Base-by-base conservation (phyloP, 2,113 vertebrate species). In the Entelurus aequoreus region DNA sequence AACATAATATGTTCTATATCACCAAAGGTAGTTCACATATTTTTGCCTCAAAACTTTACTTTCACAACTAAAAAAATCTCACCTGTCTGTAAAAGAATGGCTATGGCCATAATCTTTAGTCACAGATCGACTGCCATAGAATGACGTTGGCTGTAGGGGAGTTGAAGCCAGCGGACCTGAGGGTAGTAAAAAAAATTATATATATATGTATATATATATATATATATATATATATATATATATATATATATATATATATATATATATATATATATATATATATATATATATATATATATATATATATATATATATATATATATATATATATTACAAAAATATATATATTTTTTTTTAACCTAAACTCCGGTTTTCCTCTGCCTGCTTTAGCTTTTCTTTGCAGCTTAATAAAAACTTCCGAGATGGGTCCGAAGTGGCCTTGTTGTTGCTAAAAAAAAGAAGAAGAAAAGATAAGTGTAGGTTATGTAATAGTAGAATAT, bases 341-440 rank as follows among this genome's bases (percentile, higher is more conserved):
- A 11, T 46, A 9, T 42, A 42, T 9, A 9, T 42, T 42, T 42
- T 42, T 42, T 42, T 4, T 64, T 71, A 70, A 99, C 97, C 95
- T 83, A 94, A 85, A 72, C 86, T 81, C 57, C 94, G 87, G 62
- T 91, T 95, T 78, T 98, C 96, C 65, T 99, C 97, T 3, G 88
- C 61, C 54, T 94, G 94, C 82, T 96, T 97, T 76, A 96, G 72
- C 60, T 98, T 99, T 50, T 99, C 95, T 88, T 96, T 94, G 84
- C 91, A 94, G 66, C 89, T 95, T 62, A 86, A 86, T 65, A 97
- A 87, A 84, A 92, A 98, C 69, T 97, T 98, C 76, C 94, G 90
- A 14, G 93, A 88, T 40, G 94, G 86, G 70, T 99, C 96, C 49
- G 86, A 90, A 80, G 92, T 88, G 48, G 93, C 93, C 76, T 96